Conservation (phyloP, 1,140 invertebrate genomes). For the Branchinecta lindahli region DNA sequence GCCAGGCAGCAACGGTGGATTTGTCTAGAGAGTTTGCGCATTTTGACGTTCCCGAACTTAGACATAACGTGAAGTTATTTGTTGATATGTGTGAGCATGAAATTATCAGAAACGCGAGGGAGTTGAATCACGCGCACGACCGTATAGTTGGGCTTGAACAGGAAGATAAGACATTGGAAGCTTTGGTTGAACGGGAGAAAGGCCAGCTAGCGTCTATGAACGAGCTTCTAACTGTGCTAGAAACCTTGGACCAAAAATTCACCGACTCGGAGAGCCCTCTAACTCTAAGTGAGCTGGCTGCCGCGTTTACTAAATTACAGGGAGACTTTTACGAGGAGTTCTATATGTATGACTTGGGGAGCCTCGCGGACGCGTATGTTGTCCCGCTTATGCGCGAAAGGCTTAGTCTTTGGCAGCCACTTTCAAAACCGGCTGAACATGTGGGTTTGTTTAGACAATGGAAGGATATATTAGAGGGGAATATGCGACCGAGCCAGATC, state of each 20-base stretch:
- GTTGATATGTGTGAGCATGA: constrained; percentile 88
- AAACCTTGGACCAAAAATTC: constrained; percentile 41
- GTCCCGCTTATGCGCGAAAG: constrained; percentile 48
- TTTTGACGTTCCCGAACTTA: constrained; percentile 66
- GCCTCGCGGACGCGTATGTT: constrained; percentile 47
- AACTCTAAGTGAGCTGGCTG: background rate
- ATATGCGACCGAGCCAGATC: constrained; percentile 31
- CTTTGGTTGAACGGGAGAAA: constrained; percentile 54
- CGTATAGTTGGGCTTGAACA: constrained; percentile 56
- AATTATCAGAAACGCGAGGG: constrained; percentile 74
- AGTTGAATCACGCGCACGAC: constrained; percentile 56
- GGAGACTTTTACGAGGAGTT: constrained; percentile 37
- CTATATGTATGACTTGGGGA: constrained; percentile 44
- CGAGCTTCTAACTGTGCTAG: constrained; percentile 49
- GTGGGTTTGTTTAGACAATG: constrained; percentile 8
- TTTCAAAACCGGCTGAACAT: constrained; percentile 12
- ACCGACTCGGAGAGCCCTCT: background rate
- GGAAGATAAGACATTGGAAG: constrained; percentile 54
- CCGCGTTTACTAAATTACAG: constrained; percentile 10
- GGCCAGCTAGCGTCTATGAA: constrained; percentile 54
- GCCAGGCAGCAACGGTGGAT: constrained; percentile 40
- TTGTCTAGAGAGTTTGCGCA: constrained; percentile 23
- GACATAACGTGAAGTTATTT: constrained; percentile 78
- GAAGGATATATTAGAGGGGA: background rate
- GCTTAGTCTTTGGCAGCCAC: constrained; percentile 37